Base-by-base conservation (phyloP, 2,888 invertebrate genomes). In the Ellobium chinense region DNA sequence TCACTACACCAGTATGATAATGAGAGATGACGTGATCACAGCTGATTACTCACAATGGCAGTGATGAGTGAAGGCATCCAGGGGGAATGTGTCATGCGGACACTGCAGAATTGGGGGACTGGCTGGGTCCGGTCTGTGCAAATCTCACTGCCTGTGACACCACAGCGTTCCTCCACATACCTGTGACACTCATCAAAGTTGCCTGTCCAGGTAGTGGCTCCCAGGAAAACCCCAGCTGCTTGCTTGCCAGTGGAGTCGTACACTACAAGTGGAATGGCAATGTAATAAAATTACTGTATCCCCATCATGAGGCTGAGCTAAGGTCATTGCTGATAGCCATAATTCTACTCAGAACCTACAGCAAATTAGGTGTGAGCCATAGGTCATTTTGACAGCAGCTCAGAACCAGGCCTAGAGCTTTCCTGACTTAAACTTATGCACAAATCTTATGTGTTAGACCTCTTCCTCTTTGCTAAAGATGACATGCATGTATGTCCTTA, bases 141-240 rank as follows among this genome's bases (percentile, higher is more conserved):
- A 36, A 14, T 29, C 60, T 29, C 70, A 12, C 36, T 60, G 2
- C 24, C 37, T 1, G 2, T 21, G 4, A 34, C 7, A 12, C 12
- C 14, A 27, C 73, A 73, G 1, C 14, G 2, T 4, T 14, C 24
- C 2, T 24, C 12, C 2, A n/a, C 46, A 18, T 36, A 1, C 27
- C 73, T 80, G 46, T 80, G 62, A 73, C 82, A 82, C 34, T 82
- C 82, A 24, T 82, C 76, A 62, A 70, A 82, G 68, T 82, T 80
- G 5, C 82, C 82, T 4, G 75, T 34, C 58, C 76, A 79, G 29
- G 73, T 68, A 18, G 79, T 70, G 4, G 63, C 79, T 0, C 82
- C 82, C 27, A 76, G 0, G 58, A 82, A 46, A 69, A 82, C 37
- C 1, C 82, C 82, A 5, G 82, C 68, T 12, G 56, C 14, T 24